Evolutionary conservation across 1,140 invertebrate species (phyloP).

Genomic region (Lamellibrachia luymesi): DNA sequence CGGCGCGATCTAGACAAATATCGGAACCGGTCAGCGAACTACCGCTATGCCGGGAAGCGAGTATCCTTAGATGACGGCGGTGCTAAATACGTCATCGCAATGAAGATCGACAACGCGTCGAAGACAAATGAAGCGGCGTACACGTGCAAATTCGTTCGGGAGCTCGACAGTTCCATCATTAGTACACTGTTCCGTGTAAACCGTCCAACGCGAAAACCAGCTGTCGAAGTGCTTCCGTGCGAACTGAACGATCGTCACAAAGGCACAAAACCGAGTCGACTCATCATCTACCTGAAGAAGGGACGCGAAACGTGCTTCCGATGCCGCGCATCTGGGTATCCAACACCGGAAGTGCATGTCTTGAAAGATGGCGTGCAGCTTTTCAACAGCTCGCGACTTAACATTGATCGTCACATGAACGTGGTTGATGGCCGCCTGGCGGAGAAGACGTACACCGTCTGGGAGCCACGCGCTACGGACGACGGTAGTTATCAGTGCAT

Average conservation of each 20-base stretch:
- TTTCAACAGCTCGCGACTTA: background rate
- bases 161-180: background rate
- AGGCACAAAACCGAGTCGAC: background rate
- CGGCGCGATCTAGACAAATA: background rate
- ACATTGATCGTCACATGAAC: constrained; percentile 9
- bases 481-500: background rate
- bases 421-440: background rate
- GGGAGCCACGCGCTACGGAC: background rate
- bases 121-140: constrained; percentile 7
- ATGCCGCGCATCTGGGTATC: constrained; percentile 5
- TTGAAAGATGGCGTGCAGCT: background rate
- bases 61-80: background rate
- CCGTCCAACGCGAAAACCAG: background rate
- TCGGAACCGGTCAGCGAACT: background rate
- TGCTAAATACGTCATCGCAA: background rate
- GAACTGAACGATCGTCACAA: background rate
- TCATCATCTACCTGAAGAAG: background rate
- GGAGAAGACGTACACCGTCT: background rate
- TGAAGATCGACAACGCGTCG: constrained; percentile 4
- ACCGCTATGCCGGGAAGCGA: background rate
- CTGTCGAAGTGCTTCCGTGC: constrained; percentile 4
- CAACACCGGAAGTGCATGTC: background rate
- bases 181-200: background rate
- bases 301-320: constrained; percentile 10
- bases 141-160: background rate